phyloP scores from a whole-genome alignment of 2,797 vertebrate genomes.

The Crax fasciolata region DNA sequence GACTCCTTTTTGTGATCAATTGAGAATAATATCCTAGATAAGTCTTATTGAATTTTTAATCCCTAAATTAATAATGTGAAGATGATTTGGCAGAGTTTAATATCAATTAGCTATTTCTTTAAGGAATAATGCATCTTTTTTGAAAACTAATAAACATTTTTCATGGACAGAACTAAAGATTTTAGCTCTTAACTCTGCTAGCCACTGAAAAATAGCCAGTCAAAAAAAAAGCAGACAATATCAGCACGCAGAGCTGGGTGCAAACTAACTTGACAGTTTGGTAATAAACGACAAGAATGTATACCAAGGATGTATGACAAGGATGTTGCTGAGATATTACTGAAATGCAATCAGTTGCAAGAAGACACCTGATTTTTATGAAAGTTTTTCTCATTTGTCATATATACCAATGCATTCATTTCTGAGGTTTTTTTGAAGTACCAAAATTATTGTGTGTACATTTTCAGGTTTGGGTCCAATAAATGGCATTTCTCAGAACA shows the following conservation, averaged over 20 bases:
- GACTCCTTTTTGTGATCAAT: neutral
- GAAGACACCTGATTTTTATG: neutral
- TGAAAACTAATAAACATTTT: neutral
- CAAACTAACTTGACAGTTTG: neutral
- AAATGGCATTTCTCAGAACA: neutral
- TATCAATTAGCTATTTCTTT: neutral
- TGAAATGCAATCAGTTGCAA: neutral
- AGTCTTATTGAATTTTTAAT: neutral
- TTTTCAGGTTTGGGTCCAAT: neutral
- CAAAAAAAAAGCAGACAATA: neutral
- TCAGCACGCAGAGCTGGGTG: neutral
- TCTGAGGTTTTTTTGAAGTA: neutral
- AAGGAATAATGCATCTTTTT: neutral
- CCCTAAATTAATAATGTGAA: neutral
- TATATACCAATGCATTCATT: neutral
- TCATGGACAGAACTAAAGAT: neutral
- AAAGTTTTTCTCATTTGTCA: neutral
- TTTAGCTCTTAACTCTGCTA: neutral
- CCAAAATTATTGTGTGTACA: neutral
- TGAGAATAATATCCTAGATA: neutral
- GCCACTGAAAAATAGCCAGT: neutral
- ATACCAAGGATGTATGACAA: neutral
- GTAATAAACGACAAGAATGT: neutral
- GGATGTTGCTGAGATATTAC: neutral
- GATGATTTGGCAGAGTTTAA: neutral